Percentiles rank a stretch among this genome's conserved stretches.
These are phyloP conservation scores for Pelagia noctiluca DNA, from an alignment of 30 jellyfish, hydroid and myxozoan genomes.

Conservation along the genomic window DNA sequence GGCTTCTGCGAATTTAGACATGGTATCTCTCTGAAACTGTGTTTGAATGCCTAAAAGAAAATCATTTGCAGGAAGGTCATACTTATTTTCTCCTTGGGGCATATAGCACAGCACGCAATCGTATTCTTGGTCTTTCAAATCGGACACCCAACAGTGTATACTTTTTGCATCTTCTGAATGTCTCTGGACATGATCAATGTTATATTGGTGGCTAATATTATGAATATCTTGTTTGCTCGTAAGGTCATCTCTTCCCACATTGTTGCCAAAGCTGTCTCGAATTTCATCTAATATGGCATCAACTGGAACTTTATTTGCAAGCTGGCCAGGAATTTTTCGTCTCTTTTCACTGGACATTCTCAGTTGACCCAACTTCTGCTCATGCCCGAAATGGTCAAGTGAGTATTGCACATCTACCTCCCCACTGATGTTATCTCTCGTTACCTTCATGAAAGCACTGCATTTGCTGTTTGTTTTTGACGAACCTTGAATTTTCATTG, in stretches of 20 bases:
- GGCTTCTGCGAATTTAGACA: background rate
- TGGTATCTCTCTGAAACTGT: slow-evolving; percentile 15
- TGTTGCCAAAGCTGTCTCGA: slow-evolving; percentile 23
- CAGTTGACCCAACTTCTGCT: slow-evolving; percentile 31
- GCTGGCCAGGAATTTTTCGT: background rate
- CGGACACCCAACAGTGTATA: background rate
- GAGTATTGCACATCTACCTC: slow-evolving; percentile 23
- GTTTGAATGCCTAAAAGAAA: slow-evolving; percentile 43
- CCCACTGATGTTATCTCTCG: background rate
- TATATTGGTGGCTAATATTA: background rate
- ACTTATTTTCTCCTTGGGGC: background rate
- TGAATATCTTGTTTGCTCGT: slow-evolving; percentile 42
- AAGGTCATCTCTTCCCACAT: slow-evolving; percentile 31
- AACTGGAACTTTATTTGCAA: slow-evolving; percentile 34
- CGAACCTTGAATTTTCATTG: slow-evolving; percentile 32
- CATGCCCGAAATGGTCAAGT: slow-evolving; percentile 42
- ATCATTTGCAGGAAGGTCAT: slow-evolving; percentile 23
- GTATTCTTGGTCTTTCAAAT: background rate
- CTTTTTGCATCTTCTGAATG: background rate
- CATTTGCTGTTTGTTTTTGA: slow-evolving; percentile 49
- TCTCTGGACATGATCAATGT: background rate
- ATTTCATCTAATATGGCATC: slow-evolving; percentile 44
- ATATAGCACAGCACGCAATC: background rate
- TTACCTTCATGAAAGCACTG: slow-evolving; percentile 49
- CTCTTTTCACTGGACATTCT: slow-evolving; percentile 42